A percentile compares a stretch with the other conserved stretches of the same genome.
Conservation (phyloP, 2,113 vertebrate species). For the Plotosus lineatus region DNA sequence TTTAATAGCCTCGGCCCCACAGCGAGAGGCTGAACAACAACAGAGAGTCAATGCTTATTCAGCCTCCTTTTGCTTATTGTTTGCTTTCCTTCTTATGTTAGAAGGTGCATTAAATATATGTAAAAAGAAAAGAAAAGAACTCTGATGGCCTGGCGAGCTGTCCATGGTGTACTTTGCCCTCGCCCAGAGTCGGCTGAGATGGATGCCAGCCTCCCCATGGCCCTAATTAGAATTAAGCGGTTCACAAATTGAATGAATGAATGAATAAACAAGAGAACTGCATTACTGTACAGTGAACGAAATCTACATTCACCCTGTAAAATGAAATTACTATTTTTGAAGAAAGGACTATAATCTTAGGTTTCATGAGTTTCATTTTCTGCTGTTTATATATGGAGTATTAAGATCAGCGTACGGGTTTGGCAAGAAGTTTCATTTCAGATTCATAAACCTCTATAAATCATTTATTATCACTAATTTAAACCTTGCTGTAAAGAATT, state of each 20-base stretch:
- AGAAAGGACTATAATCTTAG: background rate
- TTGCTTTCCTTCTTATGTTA: conserved; percentile 12
- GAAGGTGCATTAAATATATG: conserved; percentile 15
- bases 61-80: conserved; percentile 22
- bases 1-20: conserved; percentile 54
- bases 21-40: conserved; percentile 58
- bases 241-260: too few relatives aligned
- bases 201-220: too few relatives aligned
- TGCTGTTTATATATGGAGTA: too few relatives aligned
- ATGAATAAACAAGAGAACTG: background rate
- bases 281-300: background rate
- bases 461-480: background rate
- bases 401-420: background rate
- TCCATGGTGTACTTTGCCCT: too few relatives aligned
- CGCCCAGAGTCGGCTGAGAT: too few relatives aligned
- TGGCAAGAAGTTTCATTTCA: background rate
- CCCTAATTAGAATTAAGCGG: too few relatives aligned
- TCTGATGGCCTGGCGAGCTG: too few relatives aligned
- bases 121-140: too few relatives aligned
- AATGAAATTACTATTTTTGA: background rate
- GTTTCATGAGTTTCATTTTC: background rate
- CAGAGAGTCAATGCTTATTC: conserved; percentile 17
- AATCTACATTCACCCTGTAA: background rate
- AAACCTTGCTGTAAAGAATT: background rate
- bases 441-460: background rate